Percentiles rank a stretch among this genome's conserved stretches.
Evolutionary conservation across 2,888 invertebrate genomes (phyloP).

Genomic region (Xylota segnis): DNA sequence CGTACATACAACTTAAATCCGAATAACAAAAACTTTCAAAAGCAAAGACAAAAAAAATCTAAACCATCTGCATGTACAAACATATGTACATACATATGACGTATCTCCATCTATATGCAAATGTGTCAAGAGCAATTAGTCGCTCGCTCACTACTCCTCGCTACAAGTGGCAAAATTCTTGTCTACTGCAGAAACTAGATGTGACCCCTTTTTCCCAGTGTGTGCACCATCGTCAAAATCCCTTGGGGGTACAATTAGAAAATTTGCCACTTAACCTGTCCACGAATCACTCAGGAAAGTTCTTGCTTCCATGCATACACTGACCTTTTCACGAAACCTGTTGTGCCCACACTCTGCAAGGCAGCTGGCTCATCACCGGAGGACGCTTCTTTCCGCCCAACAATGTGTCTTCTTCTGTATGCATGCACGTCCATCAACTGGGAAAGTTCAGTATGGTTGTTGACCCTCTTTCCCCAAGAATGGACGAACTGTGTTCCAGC

Average conservation of each 20-base stretch:
- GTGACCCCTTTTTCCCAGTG: constrained; percentile 59
- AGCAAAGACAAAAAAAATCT: constrained; percentile 27
- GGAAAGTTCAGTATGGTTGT: constrained; percentile 55
- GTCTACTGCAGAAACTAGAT: constrained; percentile 65
- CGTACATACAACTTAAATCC: constrained; percentile 36
- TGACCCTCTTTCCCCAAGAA: constrained; percentile 57
- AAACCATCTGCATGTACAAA: constrained; percentile 17
- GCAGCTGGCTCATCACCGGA: constrained; percentile 54
- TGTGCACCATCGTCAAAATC: constrained; percentile 36
- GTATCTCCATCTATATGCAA: constrained; percentile 38
- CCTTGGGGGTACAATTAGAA: constrained; percentile 68
- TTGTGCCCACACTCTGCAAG: constrained; percentile 47
- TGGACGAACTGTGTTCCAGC: constrained; percentile 17
- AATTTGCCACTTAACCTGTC: constrained; percentile 76
- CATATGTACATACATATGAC: too few relatives aligned
- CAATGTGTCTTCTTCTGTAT: constrained; percentile 17
- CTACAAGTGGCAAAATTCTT: constrained; percentile 66
- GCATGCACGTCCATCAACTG: constrained; percentile 54
- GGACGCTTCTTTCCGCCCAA: neutral
- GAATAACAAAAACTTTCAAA: constrained; percentile 9
- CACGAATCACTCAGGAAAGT: constrained; percentile 71
- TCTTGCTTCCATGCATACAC: constrained; percentile 41
- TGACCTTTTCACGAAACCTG: constrained; percentile 70
- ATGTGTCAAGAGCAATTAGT: constrained; percentile 68
- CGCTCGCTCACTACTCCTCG: constrained; percentile 50